These are phyloP conservation scores for Sphyrna mokarran DNA, from an alignment of 2,113 vertebrate species.

Conservation along the genomic window DNA sequence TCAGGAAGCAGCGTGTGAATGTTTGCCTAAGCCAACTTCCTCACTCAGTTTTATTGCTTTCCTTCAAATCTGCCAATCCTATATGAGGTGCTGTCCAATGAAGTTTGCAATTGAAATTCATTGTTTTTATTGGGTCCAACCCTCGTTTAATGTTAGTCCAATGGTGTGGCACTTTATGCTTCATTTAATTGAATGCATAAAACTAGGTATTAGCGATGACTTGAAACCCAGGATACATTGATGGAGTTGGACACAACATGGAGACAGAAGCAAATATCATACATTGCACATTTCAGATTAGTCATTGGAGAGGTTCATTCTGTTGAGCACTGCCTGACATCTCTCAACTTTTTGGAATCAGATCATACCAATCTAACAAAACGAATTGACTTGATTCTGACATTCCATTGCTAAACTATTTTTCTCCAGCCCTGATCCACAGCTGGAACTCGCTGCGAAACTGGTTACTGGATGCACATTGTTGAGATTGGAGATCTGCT, in stretches of 20 bases:
- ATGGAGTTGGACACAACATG: neutral
- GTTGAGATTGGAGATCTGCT: neutral
- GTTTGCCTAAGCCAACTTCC: neutral
- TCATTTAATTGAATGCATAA: constrained; percentile 18
- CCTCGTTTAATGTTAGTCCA: neutral
- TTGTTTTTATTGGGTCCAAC: neutral
- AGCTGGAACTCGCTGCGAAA: neutral
- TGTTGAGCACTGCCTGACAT: neutral
- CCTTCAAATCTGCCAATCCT: neutral
- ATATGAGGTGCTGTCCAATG: neutral
- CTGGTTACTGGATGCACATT: neutral
- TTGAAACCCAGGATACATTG: neutral
- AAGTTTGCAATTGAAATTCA: neutral
- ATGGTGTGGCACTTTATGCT: neutral
- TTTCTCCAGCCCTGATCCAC: neutral
- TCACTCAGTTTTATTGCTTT: neutral
- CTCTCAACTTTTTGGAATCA: neutral
- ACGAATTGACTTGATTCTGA: neutral
- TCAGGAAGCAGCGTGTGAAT: neutral
- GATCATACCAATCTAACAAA: neutral
- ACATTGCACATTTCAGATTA: neutral
- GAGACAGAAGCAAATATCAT: neutral
- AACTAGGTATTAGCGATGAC: neutral
- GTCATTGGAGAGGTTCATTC: neutral
- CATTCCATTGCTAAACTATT: neutral